Evolutionary conservation across 2,113 vertebrate genomes (phyloP), one percentile per base, ranked within the genome.

Genomic region (Pseudorectes ferrugineus): DNA sequence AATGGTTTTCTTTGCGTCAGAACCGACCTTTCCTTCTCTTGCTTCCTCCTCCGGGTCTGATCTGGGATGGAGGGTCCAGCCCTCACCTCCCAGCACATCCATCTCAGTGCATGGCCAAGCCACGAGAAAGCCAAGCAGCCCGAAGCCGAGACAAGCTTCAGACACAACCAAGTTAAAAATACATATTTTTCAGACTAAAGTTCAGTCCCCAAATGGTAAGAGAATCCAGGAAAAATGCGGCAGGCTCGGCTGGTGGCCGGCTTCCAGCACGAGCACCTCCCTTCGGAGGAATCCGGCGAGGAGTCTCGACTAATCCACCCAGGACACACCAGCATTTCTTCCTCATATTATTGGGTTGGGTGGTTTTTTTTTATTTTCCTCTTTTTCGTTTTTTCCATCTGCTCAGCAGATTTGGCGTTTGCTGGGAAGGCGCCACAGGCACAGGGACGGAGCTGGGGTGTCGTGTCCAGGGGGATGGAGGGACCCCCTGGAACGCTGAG

Each of bases 241-340:
- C 92, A 92, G 93, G 93, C 94, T 94, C 36, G 1, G 92, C 95
- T 93, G 94, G 92, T 94, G 92, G 85, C 94, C 1, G 0, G 55
- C 68, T 96, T 94, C 93, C 93, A 95, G 87, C 57, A 0, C 5
- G 16, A 95, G 91, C 91, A 96, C 95, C 96, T 96, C 97, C 96
- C 97, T 94, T 89, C 35, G 59, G 72, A 96, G 96, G 96, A 97
- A 97, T 97, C 92, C 86, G 3, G 57, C 18, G 25, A 95, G 89
- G 87, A 97, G 95, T 70, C 97, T 97, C 58, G 4, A 66, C 93
- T 93, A 96, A 97, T 96, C 96, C 94, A 65, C 95, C 88, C 94
- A 63, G 94, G 92, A 96, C 95, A 93, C 96, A 91, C 93, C 92
- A 91, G 71, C 92, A 85, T 92, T 97, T 92, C 88, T 94, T 96